A percentile compares a stretch with the other conserved stretches of the same genome.
Conservation (phyloP, 2,113 vertebrate species). For the Scytalopus superciliaris region DNA sequence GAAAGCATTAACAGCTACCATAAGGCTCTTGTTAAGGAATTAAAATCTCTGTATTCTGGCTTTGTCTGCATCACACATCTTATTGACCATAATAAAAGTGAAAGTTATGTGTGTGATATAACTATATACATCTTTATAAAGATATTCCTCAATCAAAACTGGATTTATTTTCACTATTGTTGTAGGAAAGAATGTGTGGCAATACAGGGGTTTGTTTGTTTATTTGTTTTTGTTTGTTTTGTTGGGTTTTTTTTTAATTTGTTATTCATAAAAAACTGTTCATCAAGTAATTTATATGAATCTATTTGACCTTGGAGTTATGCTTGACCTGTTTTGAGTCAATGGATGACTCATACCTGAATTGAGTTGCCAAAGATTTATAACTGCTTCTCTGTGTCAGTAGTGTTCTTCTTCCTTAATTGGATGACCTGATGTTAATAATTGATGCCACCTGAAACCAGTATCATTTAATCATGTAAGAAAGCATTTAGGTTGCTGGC, state of each 20-base stretch:
- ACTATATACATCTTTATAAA: neutral
- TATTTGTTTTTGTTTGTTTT: neutral
- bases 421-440: slow-evolving; percentile 19
- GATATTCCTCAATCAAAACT: neutral
- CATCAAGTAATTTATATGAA: neutral
- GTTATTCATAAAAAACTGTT: neutral
- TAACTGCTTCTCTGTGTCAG: neutral
- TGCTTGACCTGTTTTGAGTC: neutral
- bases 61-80: neutral
- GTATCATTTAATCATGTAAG: neutral
- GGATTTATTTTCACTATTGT: neutral
- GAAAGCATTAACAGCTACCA: neutral
- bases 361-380: neutral
- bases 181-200: neutral
- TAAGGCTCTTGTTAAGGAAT: neutral
- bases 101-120: neutral
- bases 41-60: neutral
- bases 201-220: neutral
- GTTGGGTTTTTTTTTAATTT: too few species aligned
- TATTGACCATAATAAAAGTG: neutral
- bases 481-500: neutral
- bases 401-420: neutral
- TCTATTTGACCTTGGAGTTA: neutral
- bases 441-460: slow-evolving; percentile 22
- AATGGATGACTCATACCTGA: neutral